Evolutionary conservation across 1,140 invertebrate species (phyloP).

Genomic region (Papilio dardanus): DNA sequence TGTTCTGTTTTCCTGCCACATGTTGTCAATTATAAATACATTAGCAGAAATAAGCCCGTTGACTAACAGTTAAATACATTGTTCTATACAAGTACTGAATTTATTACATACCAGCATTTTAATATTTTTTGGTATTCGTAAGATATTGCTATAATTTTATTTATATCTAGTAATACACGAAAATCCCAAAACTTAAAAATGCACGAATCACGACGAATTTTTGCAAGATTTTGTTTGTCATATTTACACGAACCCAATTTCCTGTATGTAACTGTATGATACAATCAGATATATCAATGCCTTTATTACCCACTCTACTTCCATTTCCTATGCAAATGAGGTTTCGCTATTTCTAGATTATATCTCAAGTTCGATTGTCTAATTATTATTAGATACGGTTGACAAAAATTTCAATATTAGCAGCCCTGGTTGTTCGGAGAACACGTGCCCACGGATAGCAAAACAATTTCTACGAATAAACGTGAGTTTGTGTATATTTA

Average conservation of each 20-base stretch:
- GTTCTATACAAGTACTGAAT: not conserved
- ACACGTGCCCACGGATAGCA: slow-evolving; percentile 11
- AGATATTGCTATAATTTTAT: not conserved
- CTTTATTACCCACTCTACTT: not conserved
- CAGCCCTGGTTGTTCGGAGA: not conserved
- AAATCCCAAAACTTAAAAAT: not conserved
- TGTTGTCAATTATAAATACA: slow-evolving; percentile 15
- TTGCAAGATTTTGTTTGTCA: not conserved
- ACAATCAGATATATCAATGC: slow-evolving; percentile 16
- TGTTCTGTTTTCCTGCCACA: not conserved
- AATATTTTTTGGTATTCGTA: not conserved
- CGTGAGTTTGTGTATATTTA: not conserved
- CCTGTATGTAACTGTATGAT: not conserved
- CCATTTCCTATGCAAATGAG: slow-evolving; percentile 23
- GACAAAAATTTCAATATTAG: slow-evolving; percentile 12
- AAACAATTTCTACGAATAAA: slow-evolving; percentile 11
- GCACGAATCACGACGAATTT: no score
- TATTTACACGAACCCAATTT: not conserved
- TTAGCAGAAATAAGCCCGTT: not conserved
- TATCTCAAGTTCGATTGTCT: slow-evolving; percentile 15
- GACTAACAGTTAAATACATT: not conserved
- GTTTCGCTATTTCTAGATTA: slow-evolving; percentile 22
- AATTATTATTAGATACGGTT: slow-evolving; percentile 22
- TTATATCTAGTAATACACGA: not conserved
- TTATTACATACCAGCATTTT: not conserved